phyloP scores from a whole-genome alignment of 2,888 invertebrate species.

The Athrips mouffetella region DNA sequence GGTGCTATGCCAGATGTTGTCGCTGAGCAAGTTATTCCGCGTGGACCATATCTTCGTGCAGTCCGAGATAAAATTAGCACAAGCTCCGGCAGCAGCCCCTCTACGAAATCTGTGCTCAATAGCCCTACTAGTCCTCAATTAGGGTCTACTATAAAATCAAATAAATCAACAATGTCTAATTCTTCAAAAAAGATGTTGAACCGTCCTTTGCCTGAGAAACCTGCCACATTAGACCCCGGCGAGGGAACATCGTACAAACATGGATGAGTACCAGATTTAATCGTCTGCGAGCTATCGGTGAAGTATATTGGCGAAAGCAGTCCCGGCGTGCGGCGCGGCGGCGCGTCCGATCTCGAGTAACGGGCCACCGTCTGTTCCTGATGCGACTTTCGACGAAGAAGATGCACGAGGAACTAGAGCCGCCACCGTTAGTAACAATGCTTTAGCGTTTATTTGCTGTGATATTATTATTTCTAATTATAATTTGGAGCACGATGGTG shows the following conservation, averaged over 20 bases:
- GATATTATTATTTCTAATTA: slow-evolving; percentile 65
- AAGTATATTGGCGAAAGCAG: neutral
- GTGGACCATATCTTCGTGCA: slow-evolving; percentile 80
- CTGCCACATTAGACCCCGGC: slow-evolving; percentile 56
- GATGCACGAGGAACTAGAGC: no score
- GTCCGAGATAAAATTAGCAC: slow-evolving; percentile 76
- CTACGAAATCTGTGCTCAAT: slow-evolving; percentile 38
- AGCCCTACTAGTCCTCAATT: slow-evolving; percentile 34
- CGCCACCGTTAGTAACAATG: slow-evolving; percentile 29
- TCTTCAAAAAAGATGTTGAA: slow-evolving; percentile 80
- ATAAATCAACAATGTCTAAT: slow-evolving; percentile 53
- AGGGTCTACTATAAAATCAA: slow-evolving; percentile 49
- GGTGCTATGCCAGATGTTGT: slow-evolving; percentile 67
- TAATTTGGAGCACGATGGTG: slow-evolving; percentile 24
- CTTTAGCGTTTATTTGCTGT: slow-evolving; percentile 66
- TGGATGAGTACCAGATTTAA: slow-evolving; percentile 35
- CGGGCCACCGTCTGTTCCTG: no score
- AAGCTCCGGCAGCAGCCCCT: slow-evolving; percentile 32
- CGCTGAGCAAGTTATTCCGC: slow-evolving; percentile 57
- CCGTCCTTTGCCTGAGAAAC: slow-evolving; percentile 83
- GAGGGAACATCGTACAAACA: slow-evolving; percentile 59
- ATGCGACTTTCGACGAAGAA: no score
- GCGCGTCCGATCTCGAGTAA: no score
- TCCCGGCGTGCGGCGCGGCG: neutral
- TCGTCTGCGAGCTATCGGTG: neutral